Evolutionary conservation across 2,113 vertebrate genomes (phyloP), one percentile per base, ranked within the genome.

Genomic region (Ibidorhyncha struthersii): DNA sequence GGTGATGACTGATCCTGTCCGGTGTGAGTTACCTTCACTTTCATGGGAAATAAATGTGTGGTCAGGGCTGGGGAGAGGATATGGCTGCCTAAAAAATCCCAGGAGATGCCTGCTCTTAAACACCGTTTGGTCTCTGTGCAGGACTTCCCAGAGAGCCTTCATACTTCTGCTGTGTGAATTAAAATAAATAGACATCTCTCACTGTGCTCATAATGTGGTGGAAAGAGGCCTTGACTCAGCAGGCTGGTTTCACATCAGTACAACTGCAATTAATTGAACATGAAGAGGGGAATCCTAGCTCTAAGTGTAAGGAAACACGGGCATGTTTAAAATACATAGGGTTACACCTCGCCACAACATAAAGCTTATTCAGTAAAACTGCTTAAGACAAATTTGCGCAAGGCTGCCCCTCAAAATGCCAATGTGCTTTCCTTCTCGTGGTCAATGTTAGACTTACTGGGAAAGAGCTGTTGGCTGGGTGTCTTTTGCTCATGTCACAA

Each of bases 121-220:
- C 36, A 49, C 13, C 1, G 0, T n/a, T 79, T 92, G 25, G 4
- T 63, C 38, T 72, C 58, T 0, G 0, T 43, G 25, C 36, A 79
- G 73, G 61, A 38, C 40, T 88, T 94, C 58, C 41, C 62, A 63
- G 40, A 65, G 77, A 89, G 43, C 34, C 2, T 12, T 70, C 36
- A 13, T 43, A 36, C 14, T 70, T 58, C 36, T 53, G 25, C 5
- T 7, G 2, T 32, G 40, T 50, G 53, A 86, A 65, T 87, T 65
- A 87, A 84, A 89, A 74, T 58, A 62, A 59, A 13, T 63, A 89
- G 23, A 25, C 71, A 56, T 65, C 69, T 71, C 16, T 84, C 26
- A 5, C 27, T 65, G 56, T 49, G n/a, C 52, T 94, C 10, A 1
- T 41, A 29, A 30, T n/a, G 50, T 53, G 52, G 27, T 65, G 53